These are phyloP conservation scores for Macropis europaea DNA, from an alignment of 2,888 invertebrate species.

Conservation along the genomic window DNA sequence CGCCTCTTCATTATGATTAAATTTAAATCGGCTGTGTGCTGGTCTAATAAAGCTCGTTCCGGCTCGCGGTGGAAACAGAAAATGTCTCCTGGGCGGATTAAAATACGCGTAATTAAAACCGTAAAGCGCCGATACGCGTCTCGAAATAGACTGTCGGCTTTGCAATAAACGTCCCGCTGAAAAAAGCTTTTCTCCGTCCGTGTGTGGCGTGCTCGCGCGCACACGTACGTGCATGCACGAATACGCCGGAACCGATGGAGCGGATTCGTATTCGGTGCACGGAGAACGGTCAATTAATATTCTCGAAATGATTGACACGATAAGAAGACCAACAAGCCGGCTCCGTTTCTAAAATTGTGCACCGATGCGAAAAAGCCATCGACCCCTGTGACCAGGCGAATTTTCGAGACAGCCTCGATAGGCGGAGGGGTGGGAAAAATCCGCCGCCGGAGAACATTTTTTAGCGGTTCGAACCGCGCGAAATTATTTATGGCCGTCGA, in stretches of 20 bases:
- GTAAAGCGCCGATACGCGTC: constrained; percentile 71
- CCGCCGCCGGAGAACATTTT: constrained; percentile 14
- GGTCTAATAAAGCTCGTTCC: constrained; percentile 72
- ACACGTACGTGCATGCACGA: constrained; percentile 13
- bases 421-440: neutral
- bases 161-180: constrained; percentile 65
- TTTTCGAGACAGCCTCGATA: too few relatives aligned
- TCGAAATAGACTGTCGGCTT: constrained; percentile 70
- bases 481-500: constrained; percentile 56
- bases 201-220: constrained; percentile 19
- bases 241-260: constrained; percentile 36
- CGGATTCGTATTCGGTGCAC: constrained; percentile 73
- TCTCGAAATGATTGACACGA: constrained; percentile 63
- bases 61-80: constrained; percentile 60
- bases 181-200: constrained; percentile 70
- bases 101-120: constrained; percentile 76
- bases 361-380: constrained; percentile 54
- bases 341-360: constrained; percentile 53
- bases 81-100: constrained; percentile 71
- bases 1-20: constrained; percentile 78
- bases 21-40: constrained; percentile 76
- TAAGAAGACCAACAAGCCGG: constrained; percentile 58
- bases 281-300: constrained; percentile 71
- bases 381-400: constrained; percentile 43
- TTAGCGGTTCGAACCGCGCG: constrained; percentile 1